These are phyloP conservation scores for Varecia variegata DNA, from an alignment of 2,797 vertebrate species.

Conservation along the genomic window DNA sequence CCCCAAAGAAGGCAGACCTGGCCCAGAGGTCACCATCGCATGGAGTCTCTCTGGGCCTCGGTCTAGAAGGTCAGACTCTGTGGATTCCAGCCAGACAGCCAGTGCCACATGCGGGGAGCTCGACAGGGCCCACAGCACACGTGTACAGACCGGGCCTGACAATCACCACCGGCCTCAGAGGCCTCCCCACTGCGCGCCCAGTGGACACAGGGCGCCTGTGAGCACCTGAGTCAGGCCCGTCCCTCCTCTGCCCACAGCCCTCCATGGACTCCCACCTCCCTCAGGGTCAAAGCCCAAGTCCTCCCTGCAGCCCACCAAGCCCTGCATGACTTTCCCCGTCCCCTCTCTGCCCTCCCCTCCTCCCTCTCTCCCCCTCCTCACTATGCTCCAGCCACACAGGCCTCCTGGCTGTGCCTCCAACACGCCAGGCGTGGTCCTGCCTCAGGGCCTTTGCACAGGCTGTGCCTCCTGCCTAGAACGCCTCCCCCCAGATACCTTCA, in stretches of 20 bases:
- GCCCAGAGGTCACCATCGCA: fast-evolving
- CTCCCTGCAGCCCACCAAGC: background rate
- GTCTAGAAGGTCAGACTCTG: background rate
- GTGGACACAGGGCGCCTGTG: fast-evolving
- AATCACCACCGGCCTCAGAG: background rate
- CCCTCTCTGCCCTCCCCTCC: fast-evolving
- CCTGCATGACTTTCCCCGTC: fast-evolving
- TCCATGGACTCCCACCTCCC: background rate
- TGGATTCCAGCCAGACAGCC: background rate
- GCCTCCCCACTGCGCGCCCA: background rate
- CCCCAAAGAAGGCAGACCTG: background rate
- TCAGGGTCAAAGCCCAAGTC: background rate
- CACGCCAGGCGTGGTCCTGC: fast-evolving
- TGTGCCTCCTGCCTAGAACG: background rate
- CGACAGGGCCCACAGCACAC: fast-evolving
- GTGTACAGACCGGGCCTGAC: fast-evolving
- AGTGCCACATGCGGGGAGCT: fast-evolving
- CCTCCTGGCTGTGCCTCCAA: background rate
- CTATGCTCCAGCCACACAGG: background rate
- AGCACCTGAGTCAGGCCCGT: fast-evolving
- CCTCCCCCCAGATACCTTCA: background rate
- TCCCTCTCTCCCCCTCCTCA: background rate
- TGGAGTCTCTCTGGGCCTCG: background rate
- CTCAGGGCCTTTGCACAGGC: background rate
- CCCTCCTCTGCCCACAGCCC: background rate